Base-by-base conservation (phyloP, 2,888 invertebrate species). In the Eristalinus aeneus region DNA sequence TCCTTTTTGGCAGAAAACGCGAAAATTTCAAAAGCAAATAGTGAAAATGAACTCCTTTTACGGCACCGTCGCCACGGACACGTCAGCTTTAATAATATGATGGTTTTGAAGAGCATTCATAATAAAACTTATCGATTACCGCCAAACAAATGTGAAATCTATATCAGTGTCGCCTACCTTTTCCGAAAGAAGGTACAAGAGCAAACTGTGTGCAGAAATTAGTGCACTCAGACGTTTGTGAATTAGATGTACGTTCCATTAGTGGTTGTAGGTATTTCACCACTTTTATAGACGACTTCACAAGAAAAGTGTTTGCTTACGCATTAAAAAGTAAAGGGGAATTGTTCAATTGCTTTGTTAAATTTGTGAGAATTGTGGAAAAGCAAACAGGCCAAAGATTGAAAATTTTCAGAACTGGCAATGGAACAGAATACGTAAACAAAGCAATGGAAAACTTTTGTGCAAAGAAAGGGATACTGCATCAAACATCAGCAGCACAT, bases 121-220 rank as follows among this genome's bases (percentile, higher is more conserved):
- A 34, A 34, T 6, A 34, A 34, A 34, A 34, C 34, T 5, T 3
- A 27, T 27, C 27, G 2, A 2, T 27, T 27, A 5, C 5, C 27
- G 27, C 5, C 27, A 27, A 27, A 27, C 27, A 34, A 34, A 34
- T 34, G 8, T 34, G 34, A 34, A 27, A 27, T 27, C 32, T 68
- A 20, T 69, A 69, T 53, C 63, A 53, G 32, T 54, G 76, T 32
- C 68, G 69, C 63, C 54, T 34, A 16, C 63, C 76, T n/a, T 68
- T 76, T 53, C 75, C 75, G n/a, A 68, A 64, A 74, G 64, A 74
- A 53, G 54, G 74, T 32, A 54, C 61, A 23, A 73, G 53, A 73
- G 63, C 63, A 31, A 73, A 31, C 1, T 53, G 53, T 64, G n/a
- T 53, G 27, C 32, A 64, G 27, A 16, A 73, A 32, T 32, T 72